Base-by-base conservation (phyloP, 2,797 vertebrate genomes). In the Gymnothorax javanicus region DNA sequence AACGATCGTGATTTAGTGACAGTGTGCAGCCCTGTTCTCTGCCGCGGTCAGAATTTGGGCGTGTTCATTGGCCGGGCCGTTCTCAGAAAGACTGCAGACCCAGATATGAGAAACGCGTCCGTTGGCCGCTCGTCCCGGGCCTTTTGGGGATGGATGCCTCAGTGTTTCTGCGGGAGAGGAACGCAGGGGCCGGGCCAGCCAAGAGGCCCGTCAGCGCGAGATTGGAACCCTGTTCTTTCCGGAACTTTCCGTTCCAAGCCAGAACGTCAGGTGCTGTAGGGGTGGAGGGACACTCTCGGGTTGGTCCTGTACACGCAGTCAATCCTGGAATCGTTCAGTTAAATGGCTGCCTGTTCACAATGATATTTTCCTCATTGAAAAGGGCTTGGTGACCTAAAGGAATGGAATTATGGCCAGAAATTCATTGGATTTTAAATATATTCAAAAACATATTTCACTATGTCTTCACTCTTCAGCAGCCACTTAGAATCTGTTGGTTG, bases 41-140 rank as follows among this genome's bases (percentile, higher is more conserved):
- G 8, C 20, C 62, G 8, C 90, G 91, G 90, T 88, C 88, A 92
- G 88, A 88, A 88, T 92, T 91, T 91, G 89, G 90, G 89, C 91
- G 92, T 91, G 89, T 91, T 90, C 88, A 43, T 88, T 89, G 90
- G 89, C 92, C 11, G 4, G 4, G 91, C 89, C 89, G 92, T 91
- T 94, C 91, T 89, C 92, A 93, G 90, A 93, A 92, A 67, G 93
- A 92, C 92, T 92, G 58, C 33, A 59, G 20, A 54, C 57, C 95
- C 95, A 95, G 95, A 96, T 96, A 93, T 95, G 94, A 96, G 95
- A 96, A 96, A 96, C 95, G 94, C 94, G 92, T 91, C 33, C 89
- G 84, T 94, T 95, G 95, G 95, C 94, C 91, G 93, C 92, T n/a
- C 17, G 33, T 67, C 62, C 62, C 3, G 83, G 33, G 83, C 43